A percentile compares a stretch with the other conserved stretches of the same genome.
These are phyloP conservation scores for Microplitis deprimator DNA, from an alignment of 2,888 invertebrate species.

Conservation along the genomic window DNA sequence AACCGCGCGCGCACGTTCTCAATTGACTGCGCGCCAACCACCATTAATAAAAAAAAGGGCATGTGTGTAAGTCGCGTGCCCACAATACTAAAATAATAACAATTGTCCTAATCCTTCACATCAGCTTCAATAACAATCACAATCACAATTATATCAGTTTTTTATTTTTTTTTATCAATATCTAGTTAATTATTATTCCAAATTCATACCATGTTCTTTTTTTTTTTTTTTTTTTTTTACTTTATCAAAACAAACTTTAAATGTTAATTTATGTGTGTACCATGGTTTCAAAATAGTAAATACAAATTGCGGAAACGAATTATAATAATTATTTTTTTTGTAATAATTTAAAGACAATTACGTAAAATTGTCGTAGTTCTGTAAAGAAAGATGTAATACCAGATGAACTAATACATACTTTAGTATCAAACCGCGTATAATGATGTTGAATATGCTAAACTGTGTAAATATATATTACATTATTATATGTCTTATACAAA, in stretches of 20 bases:
- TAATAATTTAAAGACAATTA: neutral
- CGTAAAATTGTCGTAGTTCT: neutral
- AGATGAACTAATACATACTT: neutral
- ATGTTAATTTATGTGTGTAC: neutral
- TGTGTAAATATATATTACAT: neutral
- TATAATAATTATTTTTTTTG: neutral
- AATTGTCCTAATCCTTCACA: neutral
- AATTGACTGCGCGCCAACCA: slow-evolving; percentile 16
- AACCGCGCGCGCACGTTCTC: slow-evolving; percentile 35
- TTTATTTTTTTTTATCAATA: no score
- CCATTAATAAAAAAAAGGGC: slow-evolving; percentile 11
- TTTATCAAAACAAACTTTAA: neutral
- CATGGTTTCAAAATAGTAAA: neutral
- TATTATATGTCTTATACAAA: neutral
- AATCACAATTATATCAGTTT: no score
- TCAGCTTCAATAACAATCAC: no score
- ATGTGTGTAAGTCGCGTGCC: slow-evolving; percentile 17
- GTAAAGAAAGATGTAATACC: neutral
- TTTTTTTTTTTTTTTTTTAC: no score
- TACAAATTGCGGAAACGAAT: neutral
- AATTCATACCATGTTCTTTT: no score
- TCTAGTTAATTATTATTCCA: no score
- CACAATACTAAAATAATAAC: slow-evolving; percentile 4
- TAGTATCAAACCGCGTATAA: slow-evolving; percentile 1
- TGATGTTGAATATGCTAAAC: neutral